phyloP scores from a whole-genome alignment of 2,113 vertebrate species.

The Scomber japonicus region DNA sequence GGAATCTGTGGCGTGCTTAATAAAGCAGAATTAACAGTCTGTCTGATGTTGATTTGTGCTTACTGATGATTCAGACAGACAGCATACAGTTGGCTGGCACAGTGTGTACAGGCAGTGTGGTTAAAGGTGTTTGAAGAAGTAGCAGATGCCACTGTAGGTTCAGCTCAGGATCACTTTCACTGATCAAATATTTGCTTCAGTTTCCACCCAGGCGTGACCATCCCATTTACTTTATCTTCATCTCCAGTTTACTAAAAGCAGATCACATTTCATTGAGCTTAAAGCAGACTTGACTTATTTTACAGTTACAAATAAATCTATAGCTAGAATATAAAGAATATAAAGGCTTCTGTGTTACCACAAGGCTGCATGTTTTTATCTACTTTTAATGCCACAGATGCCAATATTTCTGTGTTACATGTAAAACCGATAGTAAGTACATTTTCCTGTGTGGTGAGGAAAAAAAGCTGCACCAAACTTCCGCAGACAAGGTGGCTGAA shows the following conservation, averaged over 20 bases:
- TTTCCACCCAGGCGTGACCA: conserved; percentile 25
- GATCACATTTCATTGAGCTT: neutral
- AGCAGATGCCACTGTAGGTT: neutral
- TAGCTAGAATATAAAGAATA: neutral
- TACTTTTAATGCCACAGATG: neutral
- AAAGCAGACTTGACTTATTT: neutral
- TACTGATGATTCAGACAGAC: neutral
- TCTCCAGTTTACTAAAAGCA: neutral
- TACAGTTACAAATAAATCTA: neutral
- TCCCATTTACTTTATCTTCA: conserved; percentile 18
- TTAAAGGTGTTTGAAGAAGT: conserved; percentile 26
- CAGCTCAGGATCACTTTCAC: conserved; percentile 1
- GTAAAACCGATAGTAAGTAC: neutral
- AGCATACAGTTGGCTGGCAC: neutral
- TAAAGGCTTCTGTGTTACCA: neutral
- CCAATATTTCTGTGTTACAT: neutral
- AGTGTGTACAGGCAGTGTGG: neutral
- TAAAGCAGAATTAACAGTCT: neutral
- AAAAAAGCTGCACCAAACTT: neutral
- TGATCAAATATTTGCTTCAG: conserved; percentile 61
- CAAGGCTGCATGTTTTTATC: neutral
- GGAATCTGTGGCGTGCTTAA: neutral
- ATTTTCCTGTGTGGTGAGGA: neutral
- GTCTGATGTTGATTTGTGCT: too few relatives aligned
- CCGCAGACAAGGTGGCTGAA: neutral